These are phyloP conservation scores for Chalcosyrphus nemorum DNA, from an alignment of 2,888 invertebrate genomes.

Conservation along the genomic window DNA sequence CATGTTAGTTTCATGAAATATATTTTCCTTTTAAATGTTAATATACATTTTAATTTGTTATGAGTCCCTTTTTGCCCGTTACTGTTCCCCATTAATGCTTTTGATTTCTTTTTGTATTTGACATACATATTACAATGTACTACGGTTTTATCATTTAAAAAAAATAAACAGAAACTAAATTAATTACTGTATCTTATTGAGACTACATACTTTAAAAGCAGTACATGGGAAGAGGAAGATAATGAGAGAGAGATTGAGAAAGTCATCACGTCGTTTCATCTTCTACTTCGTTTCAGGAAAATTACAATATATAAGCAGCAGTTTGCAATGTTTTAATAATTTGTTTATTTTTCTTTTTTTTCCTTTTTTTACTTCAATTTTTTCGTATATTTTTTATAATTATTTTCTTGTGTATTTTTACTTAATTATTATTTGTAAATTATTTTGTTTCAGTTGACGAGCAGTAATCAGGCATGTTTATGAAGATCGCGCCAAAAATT, in stretches of 20 bases:
- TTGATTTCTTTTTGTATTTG: conserved; percentile 6
- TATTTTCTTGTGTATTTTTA: conserved; percentile 69
- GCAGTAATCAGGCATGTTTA: conserved; percentile 70
- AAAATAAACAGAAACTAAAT: conserved; percentile 26
- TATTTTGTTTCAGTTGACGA: conserved; percentile 73
- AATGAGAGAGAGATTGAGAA: conserved; percentile 6
- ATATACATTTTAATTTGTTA: conserved; percentile 58
- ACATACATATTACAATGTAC: conserved; percentile 39
- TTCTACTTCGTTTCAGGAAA: conserved; percentile 37
- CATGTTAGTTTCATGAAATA: conserved; percentile 57
- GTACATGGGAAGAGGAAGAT: conserved; percentile 15
- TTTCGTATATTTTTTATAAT: conserved; percentile 68
- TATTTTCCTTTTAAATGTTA: conserved; percentile 53
- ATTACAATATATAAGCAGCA: conserved; percentile 57
- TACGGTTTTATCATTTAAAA: conserved; percentile 44
- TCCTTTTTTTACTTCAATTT: conserved; percentile 66
- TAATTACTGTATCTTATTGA: conserved; percentile 45
- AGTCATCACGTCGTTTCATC: conserved; percentile 24
- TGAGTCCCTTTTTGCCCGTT: conserved; percentile 57
- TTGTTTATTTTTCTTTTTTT: conserved; percentile 64
- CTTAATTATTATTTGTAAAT: conserved; percentile 72
- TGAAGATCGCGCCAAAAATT: conserved; percentile 69
- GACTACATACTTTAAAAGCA: conserved; percentile 38
- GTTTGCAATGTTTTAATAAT: conserved; percentile 62
- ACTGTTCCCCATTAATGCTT: conserved; percentile 53